These are phyloP conservation scores for Anniella stebbinsi DNA, from an alignment of 2,797 vertebrate species.

Conservation along the genomic window DNA sequence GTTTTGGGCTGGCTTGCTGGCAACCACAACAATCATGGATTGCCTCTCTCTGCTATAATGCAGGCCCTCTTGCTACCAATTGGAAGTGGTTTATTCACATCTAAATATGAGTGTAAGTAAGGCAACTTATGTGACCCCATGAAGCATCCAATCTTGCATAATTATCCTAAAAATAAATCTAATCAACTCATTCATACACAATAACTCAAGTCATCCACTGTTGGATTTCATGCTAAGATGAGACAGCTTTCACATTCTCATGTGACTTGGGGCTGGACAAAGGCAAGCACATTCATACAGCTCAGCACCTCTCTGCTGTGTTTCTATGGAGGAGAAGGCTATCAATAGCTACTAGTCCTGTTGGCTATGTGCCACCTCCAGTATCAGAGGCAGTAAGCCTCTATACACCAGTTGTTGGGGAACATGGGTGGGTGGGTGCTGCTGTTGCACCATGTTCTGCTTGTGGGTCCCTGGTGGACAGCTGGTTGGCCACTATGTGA, in stretches of 20 bases:
- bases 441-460: no score
- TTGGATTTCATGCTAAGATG: conserved; percentile 4
- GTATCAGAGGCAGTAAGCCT: no score
- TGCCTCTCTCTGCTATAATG: background rate
- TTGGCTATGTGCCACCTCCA: no score
- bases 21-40: background rate
- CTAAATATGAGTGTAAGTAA: background rate
- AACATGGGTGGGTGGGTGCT: no score
- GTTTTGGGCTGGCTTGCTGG: background rate
- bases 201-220: conserved; percentile 15
- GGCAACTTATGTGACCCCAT: background rate
- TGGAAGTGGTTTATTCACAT: no score
- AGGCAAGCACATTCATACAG: background rate
- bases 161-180: conserved; percentile 2
- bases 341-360: no score
- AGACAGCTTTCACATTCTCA: background rate
- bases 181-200: background rate
- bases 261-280: background rate
- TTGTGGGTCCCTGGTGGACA: no score
- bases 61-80: background rate
- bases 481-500: no score
- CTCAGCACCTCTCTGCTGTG: background rate
- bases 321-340: background rate
- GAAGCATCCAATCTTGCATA: background rate
- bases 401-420: no score